A percentile compares a stretch with the other conserved stretches of the same genome.
phyloP scores from a whole-genome alignment of 2,888 invertebrate species.

The Boloria euphrosyne region DNA sequence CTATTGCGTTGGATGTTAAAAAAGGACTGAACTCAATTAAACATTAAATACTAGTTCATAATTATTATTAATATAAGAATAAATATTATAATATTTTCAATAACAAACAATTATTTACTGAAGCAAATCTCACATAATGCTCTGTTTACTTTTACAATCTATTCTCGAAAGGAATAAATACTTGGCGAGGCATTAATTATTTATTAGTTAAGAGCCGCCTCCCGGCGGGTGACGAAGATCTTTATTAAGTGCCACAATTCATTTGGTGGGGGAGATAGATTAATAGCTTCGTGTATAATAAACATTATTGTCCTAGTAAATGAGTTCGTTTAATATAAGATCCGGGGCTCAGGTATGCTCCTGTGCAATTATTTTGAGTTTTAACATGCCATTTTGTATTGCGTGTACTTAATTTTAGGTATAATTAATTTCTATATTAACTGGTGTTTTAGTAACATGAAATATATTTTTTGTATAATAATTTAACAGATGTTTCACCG shows the following conservation, averaged over 20 bases:
- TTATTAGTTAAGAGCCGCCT: conserved; percentile 45
- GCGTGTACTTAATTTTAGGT: background rate
- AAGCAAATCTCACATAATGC: background rate
- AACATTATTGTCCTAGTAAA: conserved; percentile 54
- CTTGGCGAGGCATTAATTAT: conserved; percentile 46
- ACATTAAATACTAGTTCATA: too few relatives aligned
- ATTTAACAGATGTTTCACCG: too few relatives aligned
- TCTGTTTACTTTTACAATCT: conserved; percentile 9
- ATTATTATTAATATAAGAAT: too few relatives aligned
- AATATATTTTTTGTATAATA: too few relatives aligned
- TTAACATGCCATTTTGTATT: conserved; percentile 7
- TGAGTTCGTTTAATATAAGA: conserved; percentile 41
- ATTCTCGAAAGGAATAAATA: conserved; percentile 28
- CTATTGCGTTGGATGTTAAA: too few relatives aligned
- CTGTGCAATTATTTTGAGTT: conserved; percentile 22
- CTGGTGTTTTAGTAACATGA: too few relatives aligned
- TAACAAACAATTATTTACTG: too few relatives aligned
- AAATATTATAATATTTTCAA: too few relatives aligned
- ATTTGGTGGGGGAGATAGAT: conserved; percentile 54
- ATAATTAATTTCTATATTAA: background rate
- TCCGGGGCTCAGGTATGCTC: conserved; percentile 33
- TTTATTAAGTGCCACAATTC: conserved; percentile 63
- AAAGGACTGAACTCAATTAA: too few relatives aligned
- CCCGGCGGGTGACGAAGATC: conserved; percentile 50
- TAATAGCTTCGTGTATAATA: conserved; percentile 56